phyloP scores from a whole-genome alignment of 2,113 vertebrate species.

The Myotis lucifugus region DNA sequence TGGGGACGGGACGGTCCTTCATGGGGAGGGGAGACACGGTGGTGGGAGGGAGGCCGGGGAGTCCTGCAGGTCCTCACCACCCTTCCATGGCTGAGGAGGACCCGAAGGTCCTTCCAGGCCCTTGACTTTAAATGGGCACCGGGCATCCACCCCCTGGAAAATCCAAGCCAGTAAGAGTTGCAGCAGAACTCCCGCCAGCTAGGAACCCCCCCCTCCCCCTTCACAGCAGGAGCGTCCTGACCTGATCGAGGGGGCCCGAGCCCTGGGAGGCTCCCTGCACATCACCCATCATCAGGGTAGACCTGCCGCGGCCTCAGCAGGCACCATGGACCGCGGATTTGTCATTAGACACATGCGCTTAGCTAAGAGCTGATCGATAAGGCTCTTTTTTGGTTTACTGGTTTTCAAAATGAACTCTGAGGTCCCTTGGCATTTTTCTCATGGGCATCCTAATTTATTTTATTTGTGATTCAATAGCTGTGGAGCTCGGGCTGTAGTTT shows the following conservation, averaged over 20 bases:
- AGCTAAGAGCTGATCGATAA: background rate
- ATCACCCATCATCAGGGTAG: background rate
- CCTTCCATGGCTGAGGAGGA: background rate
- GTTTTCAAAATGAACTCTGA: background rate
- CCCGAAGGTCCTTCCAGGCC: background rate
- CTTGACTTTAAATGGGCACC: background rate
- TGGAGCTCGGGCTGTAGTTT: accelerated
- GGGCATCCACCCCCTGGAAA: background rate
- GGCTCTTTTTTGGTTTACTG: background rate
- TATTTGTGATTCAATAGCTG: background rate
- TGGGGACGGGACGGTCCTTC: background rate
- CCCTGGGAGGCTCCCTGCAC: background rate
- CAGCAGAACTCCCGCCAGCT: background rate
- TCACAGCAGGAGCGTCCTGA: no score
- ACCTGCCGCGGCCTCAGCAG: background rate
- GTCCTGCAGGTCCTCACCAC: no score
- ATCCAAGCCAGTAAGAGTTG: no score
- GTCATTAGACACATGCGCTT: background rate
- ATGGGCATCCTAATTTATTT: background rate
- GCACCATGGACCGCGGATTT: background rate
- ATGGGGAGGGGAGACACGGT: background rate
- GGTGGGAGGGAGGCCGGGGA: no score
- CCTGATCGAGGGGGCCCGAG: accelerated
- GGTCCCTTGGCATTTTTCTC: background rate
- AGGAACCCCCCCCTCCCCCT: no score